Evolutionary conservation across 2,888 invertebrate species (phyloP).

Genomic region (Blastobasis adustella): DNA sequence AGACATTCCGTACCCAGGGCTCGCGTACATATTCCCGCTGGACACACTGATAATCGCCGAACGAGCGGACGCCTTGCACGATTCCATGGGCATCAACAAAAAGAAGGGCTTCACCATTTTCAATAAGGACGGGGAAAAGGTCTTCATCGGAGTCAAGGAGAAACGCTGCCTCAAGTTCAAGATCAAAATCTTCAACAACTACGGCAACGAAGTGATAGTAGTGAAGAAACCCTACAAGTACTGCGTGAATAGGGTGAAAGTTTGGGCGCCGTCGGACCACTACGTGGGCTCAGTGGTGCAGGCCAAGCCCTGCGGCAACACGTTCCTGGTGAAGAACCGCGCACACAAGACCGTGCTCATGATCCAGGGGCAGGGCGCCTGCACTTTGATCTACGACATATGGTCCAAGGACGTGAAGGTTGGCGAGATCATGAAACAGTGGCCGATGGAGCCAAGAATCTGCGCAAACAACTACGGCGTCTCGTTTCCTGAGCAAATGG

Average conservation of each 20-base stretch:
- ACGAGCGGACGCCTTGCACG: conserved; percentile 33
- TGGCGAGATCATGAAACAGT: conserved; percentile 29
- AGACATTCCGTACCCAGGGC: conserved; percentile 28
- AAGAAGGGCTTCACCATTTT: conserved; percentile 39
- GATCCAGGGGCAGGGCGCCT: conserved; percentile 21
- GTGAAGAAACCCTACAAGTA: conserved; percentile 24
- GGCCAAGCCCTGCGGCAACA: conserved; percentile 14
- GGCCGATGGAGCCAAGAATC: conserved; percentile 8
- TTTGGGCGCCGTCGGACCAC: conserved; percentile 46
- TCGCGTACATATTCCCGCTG: conserved; percentile 37
- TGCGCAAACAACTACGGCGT: conserved; percentile 26
- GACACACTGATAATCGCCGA: conserved; percentile 34
- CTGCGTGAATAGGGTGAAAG: conserved; percentile 24
- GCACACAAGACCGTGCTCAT: conserved; percentile 21
- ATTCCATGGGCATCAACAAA: conserved; percentile 26
- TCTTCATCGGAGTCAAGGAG: conserved; percentile 39
- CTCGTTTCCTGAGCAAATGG: conserved; percentile 32
- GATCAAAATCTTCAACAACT: conserved; percentile 41
- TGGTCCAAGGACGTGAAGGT: conserved; percentile 19
- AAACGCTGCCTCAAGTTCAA: conserved; percentile 22
- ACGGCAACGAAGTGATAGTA: conserved; percentile 49
- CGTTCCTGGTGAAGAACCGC: conserved; percentile 29
- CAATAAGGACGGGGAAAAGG: conserved; percentile 41
- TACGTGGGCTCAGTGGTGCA: conserved; percentile 37
- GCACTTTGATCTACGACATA: conserved; percentile 23